Base-by-base conservation (phyloP, 1,140 invertebrate genomes). In the Zelostemma sp. region DNA sequence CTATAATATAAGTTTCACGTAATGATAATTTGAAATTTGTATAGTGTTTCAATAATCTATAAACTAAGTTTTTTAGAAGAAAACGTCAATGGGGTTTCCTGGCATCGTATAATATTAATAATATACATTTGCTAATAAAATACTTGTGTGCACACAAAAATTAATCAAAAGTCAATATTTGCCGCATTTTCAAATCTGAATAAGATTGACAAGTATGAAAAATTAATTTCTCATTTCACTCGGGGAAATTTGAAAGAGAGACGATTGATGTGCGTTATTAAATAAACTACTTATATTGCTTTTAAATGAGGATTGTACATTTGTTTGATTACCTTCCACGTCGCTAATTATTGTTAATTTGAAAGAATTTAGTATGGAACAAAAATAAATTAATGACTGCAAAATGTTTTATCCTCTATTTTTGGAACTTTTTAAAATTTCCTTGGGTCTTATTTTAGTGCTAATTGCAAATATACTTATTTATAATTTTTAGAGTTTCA, bases 71-170 rank as follows among this genome's bases (percentile, higher is more conserved):
- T 54, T 17, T 50, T 14, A 17, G 18, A 46, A 25, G 25, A 47
- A 53, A 53, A 25, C 16, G 14, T 17, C 18, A 40, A 54, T 31
- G 51, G 51, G 60, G 60, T 63, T 63, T 49, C 43, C 43, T 63
- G 60, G 60, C 60, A 47, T 55, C 50, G 41, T 63, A 45, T 45
- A 63, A 40, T 25, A 17, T 47, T 57, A 47, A 57, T 45, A 47
- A n/a, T n/a, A n/a, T n/a, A n/a, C 19, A 5, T 46, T 56, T 51
- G 6, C 40, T 35, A 15, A 50, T 19, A 15, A 40, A 40, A 50
- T 61, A 53, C 28, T 61, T 45, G 47, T 51, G n/a, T n/a, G n/a
- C n/a, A n/a, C n/a, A 31, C 17, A 45, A 46, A 53, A 50, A 33
- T 50, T 6, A 41, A 35, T 38, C 43, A 15, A 33, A 43, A 43